phyloP scores from a whole-genome alignment of 2,888 invertebrate species.

The Norana najaformis region DNA sequence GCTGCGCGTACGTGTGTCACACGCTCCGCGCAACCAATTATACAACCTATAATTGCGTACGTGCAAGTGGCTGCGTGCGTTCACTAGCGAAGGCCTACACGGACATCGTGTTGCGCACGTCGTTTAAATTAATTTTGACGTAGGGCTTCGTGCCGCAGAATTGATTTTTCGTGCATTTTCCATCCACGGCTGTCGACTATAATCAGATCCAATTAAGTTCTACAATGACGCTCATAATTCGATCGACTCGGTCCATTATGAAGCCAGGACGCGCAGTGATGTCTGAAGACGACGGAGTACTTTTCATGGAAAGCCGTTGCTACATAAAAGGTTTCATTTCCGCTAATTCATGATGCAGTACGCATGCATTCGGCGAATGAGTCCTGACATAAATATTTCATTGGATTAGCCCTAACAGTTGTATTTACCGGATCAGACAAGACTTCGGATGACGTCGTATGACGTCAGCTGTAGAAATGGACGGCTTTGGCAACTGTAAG shows the following conservation, averaged over 20 bases:
- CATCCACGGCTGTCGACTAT: background rate
- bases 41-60: conserved; percentile 2
- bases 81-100: background rate
- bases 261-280: background rate
- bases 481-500: background rate
- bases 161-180: background rate
- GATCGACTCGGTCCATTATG: conserved; percentile 3
- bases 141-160: background rate
- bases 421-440: background rate
- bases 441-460: background rate
- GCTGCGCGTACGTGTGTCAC: background rate
- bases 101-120: conserved; percentile 7
- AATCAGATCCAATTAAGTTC: conserved; percentile 23
- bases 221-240: conserved; percentile 23
- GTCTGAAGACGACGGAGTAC: background rate
- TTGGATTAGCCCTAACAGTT: background rate
- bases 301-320: conserved; percentile 10
- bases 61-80: background rate
- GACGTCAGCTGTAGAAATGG: background rate
- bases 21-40: background rate
- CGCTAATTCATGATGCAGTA: background rate
- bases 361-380: background rate
- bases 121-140: background rate
- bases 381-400: background rate
- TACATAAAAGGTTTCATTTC: conserved; percentile 14